A percentile compares a stretch with the other conserved stretches of the same genome.
Evolutionary conservation across 2,888 invertebrate genomes (phyloP).

Genomic region (Troides helena): DNA sequence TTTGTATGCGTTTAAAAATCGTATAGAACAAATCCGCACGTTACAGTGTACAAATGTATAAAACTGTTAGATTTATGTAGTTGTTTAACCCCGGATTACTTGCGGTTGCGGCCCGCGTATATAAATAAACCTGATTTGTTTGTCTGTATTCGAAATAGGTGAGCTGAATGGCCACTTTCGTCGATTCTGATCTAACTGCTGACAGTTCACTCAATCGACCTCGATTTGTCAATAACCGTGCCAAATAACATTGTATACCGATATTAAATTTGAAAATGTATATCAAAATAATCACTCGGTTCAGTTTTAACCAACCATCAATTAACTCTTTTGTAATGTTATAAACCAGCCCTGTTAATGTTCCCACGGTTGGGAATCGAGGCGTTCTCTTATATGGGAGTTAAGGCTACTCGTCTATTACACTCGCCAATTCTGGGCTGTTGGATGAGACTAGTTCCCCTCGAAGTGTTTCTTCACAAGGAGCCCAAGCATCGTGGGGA

Average conservation of each 20-base stretch:
- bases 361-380: too few species aligned
- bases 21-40: neutral
- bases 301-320: too few species aligned
- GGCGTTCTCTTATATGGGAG: too few species aligned
- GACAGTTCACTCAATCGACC: slow-evolving; percentile 15
- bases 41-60: slow-evolving; percentile 32
- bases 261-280: neutral
- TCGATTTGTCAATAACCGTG: slow-evolving; percentile 2
- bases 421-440: too few species aligned
- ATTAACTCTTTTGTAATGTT: too few species aligned
- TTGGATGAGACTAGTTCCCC: too few species aligned
- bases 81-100: neutral
- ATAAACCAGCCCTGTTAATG: too few species aligned
- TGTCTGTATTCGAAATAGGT: slow-evolving; percentile 7
- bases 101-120: neutral
- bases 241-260: slow-evolving; percentile 16
- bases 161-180: slow-evolving; percentile 12
- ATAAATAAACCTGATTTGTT: slow-evolving; percentile 17
- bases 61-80: slow-evolving; percentile 3
- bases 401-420: too few species aligned
- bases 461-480: too few species aligned
- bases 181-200: slow-evolving; percentile 4
- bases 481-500: too few species aligned
- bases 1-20: neutral
- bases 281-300: too few species aligned